Conservation (phyloP, 2,888 invertebrate species). For the Erebia aethiops region DNA sequence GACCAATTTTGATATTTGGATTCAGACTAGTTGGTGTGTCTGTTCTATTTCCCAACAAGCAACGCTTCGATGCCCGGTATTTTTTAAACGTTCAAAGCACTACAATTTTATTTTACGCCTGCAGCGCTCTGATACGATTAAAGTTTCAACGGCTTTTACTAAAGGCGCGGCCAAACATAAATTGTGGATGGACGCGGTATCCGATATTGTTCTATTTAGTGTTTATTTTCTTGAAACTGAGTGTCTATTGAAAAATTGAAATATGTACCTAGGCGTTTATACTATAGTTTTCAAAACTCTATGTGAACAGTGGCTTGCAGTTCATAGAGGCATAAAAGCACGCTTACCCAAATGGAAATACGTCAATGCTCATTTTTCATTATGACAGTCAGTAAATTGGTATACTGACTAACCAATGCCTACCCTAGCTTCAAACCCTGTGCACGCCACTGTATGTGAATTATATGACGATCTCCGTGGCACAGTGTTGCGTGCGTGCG, state of each 20-base stretch:
- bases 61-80: slow-evolving; percentile 45
- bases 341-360: too few relatives aligned
- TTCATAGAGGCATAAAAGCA: too few relatives aligned
- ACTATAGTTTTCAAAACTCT: background rate
- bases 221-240: slow-evolving; percentile 11
- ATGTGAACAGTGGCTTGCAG: too few relatives aligned
- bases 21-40: background rate
- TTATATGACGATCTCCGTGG: too few relatives aligned
- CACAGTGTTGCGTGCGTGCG: too few relatives aligned
- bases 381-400: too few relatives aligned
- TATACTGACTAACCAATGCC: too few relatives aligned
- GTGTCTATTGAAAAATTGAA: background rate
- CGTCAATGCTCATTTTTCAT: too few relatives aligned
- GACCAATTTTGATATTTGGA: background rate
- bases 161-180: slow-evolving; percentile 67
- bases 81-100: slow-evolving; percentile 57
- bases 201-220: slow-evolving; percentile 9
- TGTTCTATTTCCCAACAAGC: slow-evolving; percentile 35
- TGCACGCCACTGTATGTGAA: too few relatives aligned
- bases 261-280: background rate
- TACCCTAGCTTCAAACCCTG: too few relatives aligned
- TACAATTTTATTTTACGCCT: slow-evolving; percentile 78
- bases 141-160: slow-evolving; percentile 77
- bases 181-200: slow-evolving; percentile 46
- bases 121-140: slow-evolving; percentile 76